Evolutionary conservation across 2,113 vertebrate genomes (phyloP).

Genomic region (Narcine bancroftii): DNA sequence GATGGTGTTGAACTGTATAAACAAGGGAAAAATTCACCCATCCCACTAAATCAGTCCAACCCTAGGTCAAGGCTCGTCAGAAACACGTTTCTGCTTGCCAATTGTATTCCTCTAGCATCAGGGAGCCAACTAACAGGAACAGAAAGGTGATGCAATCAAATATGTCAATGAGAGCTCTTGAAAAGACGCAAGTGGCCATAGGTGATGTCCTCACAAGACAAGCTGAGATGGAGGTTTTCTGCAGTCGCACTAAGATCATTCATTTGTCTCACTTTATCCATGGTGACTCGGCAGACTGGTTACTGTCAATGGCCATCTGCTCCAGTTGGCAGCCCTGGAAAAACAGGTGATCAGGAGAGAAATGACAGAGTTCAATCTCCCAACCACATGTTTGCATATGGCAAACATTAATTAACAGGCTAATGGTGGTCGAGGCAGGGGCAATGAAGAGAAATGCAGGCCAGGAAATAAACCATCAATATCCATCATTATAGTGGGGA

Average conservation of each 20-base stretch:
- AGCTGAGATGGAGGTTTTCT: background rate
- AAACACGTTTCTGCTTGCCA: background rate
- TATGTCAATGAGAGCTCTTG: background rate
- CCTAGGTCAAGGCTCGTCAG: background rate
- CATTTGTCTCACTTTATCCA: background rate
- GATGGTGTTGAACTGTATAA: too few species aligned
- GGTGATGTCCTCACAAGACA: background rate
- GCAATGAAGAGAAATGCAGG: background rate
- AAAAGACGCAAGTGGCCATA: background rate
- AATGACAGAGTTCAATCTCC: background rate
- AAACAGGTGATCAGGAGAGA: background rate
- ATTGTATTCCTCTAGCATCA: background rate
- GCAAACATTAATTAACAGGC: background rate
- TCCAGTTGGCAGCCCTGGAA: background rate
- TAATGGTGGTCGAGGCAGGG: background rate
- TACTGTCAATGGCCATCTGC: background rate
- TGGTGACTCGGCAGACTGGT: background rate
- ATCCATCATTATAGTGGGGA: too few species aligned
- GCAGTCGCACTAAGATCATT: background rate
- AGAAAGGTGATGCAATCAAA: background rate
- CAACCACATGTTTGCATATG: background rate
- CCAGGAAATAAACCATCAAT: background rate
- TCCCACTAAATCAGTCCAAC: background rate
- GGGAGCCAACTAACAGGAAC: background rate
- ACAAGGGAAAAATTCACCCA: background rate